These are phyloP conservation scores for Solen grandis DNA, from an alignment of 1,140 invertebrate species.

Conservation along the genomic window DNA sequence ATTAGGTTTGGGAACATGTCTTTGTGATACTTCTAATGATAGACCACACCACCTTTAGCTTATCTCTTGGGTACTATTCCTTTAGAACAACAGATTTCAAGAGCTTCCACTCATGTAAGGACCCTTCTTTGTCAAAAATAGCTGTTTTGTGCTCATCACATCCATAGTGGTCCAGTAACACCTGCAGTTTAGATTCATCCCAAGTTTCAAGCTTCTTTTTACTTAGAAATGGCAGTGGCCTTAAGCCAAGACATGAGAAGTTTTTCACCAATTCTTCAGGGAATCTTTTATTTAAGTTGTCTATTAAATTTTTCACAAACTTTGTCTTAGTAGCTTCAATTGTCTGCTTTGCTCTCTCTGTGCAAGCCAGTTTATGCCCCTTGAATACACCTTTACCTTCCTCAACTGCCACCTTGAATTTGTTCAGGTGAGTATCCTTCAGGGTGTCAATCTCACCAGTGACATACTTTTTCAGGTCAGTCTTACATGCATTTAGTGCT, in stretches of 20 bases:
- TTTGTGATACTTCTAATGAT: conserved; percentile 22
- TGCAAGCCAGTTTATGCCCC: not conserved
- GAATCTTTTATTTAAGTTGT: not conserved
- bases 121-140: conserved; percentile 13
- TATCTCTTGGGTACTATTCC: conserved; percentile 41
- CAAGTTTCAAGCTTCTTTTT: conserved; percentile 6
- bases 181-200: not conserved
- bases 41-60: conserved; percentile 19
- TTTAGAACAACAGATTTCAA: conserved; percentile 37
- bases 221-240: conserved; percentile 12
- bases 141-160: not conserved
- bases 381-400: not conserved
- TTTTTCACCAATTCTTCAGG: not conserved
- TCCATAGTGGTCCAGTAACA: conserved; percentile 10
- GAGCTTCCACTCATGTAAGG: conserved; percentile 19
- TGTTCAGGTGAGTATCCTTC: not conserved
- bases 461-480: not conserved
- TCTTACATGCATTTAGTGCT: not conserved
- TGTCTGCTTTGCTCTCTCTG: not conserved
- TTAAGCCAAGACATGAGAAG: conserved; percentile 9
- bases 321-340: not conserved
- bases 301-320: not conserved
- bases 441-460: not conserved
- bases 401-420: not conserved
- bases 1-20: conserved; percentile 3